phyloP scores from a whole-genome alignment of 30 jellyfish, hydroid and myxozoan genomes.

The Pseudorhiza aurosa region DNA sequence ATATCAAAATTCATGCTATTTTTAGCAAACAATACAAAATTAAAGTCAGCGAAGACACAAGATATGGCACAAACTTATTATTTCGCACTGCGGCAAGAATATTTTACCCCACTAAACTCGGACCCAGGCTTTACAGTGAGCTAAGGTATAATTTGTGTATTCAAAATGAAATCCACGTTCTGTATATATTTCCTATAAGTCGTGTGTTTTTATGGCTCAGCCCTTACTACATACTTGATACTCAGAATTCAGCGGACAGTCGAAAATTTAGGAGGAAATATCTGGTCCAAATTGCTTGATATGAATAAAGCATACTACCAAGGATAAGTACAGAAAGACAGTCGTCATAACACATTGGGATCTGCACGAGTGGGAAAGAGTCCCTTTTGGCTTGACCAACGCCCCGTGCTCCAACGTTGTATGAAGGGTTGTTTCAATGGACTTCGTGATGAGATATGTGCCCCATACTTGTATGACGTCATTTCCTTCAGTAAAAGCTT shows the following conservation, averaged over 20 bases:
- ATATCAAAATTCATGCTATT: constrained; percentile 2
- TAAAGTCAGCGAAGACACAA: not conserved
- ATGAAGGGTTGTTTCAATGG: constrained; percentile 45
- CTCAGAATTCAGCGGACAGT: too few species aligned
- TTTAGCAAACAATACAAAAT: not conserved
- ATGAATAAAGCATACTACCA: constrained; percentile 38
- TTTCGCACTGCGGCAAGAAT: not conserved
- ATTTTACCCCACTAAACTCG: constrained; percentile 8
- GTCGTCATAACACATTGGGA: constrained; percentile 61
- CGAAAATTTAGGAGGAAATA: constrained; percentile 46
- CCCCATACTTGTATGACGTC: constrained; percentile 58
- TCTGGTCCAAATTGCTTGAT: constrained; percentile 4
- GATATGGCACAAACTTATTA: not conserved
- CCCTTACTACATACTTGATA: too few species aligned
- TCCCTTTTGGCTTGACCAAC: constrained; percentile 71
- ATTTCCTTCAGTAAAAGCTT: constrained; percentile 39
- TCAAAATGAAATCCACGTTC: too few species aligned
- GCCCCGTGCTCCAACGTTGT: constrained; percentile 58
- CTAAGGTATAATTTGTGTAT: constrained; percentile 22
- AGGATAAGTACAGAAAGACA: constrained; percentile 31
- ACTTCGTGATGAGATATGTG: constrained; percentile 28
- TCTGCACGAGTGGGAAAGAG: constrained; percentile 62
- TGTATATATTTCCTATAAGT: too few species aligned
- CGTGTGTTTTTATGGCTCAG: too few species aligned
- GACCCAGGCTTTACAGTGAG: not conserved